Evolutionary conservation across 2,797 vertebrate genomes (phyloP), one percentile per base, ranked within the genome.

Genomic region (Macroramphosus scolopax): DNA sequence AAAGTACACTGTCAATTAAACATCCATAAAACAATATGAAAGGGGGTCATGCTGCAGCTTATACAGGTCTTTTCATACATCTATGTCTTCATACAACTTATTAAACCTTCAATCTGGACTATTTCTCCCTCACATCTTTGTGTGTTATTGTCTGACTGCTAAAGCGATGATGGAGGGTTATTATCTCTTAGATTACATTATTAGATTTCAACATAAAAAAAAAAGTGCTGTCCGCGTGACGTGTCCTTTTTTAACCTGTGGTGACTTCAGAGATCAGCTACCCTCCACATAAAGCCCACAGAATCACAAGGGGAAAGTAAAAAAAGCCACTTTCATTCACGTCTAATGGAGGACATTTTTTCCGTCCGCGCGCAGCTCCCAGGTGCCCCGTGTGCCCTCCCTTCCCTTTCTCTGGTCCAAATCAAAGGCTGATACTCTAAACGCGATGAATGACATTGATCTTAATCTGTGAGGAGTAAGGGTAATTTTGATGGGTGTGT

Each of bases 341-440:
- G 73, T 71, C 62, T 49, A 72, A 72, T 63, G 68, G 71, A 74
- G 51, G 28, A 58, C 49, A 9, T 77, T 51, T 79, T 82, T 49
- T 18, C 66, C 79, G 75, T 85, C 87, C 83, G 82, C 68, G 54
- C 76, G 40, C 56, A 72, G 71, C 87, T 87, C 88, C 83, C 76
- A 77, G 74, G 86, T 87, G n/a, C 57, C 72, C 72, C 11, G 2
- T 61, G 61, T 75, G 80, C 82, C 80, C 83, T 80, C 75, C 84
- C 85, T 83, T 89, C 85, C 90, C 77, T 90, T 89, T 82, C 74
- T 79, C 66, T 51, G 42, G 36, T 73, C 71, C 67, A 64, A 86
- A 80, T 66, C 80, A 89, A 91, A 92, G 86, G 81, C 86, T 80
- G 76, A 88, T 88, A 85, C 77, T 85, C 85, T 84, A 85, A 80